Base-by-base conservation (phyloP, 2,888 invertebrate species). In the Vanessa cardui region DNA sequence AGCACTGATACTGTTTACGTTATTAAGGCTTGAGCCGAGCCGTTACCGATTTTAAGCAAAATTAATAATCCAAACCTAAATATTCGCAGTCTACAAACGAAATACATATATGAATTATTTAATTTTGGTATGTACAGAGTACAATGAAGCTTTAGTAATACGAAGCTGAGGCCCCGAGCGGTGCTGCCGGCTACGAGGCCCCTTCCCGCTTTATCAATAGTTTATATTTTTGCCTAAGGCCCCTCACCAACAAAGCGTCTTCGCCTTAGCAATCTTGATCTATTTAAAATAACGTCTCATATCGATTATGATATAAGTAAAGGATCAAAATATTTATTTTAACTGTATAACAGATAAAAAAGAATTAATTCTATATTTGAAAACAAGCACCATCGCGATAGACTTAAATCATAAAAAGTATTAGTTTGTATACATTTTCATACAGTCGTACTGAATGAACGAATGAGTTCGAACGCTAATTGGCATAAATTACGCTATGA, bases 181-280 rank as follows among this genome's bases (percentile, higher is more conserved):
- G 45, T 20, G 58, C 72, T 67, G 52, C 63, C 63, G 65, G 69
- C 21, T 26, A 46, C 20, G 20, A 21, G n/a, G 50, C 20, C 62
- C 59, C 62, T 65, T 59, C 68, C 58, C 52, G 39, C 54, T 70
- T 86, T 85, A 86, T 86, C 87, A 85, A 86, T 87, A 83, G 83
- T 86, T 87, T 83, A 84, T 85, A 83, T 81, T 81, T 77, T 69
- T 60, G 80, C 84, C 80, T 62, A 71, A 68, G 76, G 83, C 79
- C 44, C 45, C 59, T 61, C 62, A 33, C 56, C 56, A 58, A 33
- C 52, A 50, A 58, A 50, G 20, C 47, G 63, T 47, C 63, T 63
- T 58, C 31, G 31, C 16, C 59, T 65, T 31, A 59, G 18, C 52
- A 65, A 65, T 46, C 44, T 52, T 16, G 8, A 45, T 65, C 45